phyloP scores from a whole-genome alignment of 2,888 invertebrate species.

The Marronus borbonicus region DNA sequence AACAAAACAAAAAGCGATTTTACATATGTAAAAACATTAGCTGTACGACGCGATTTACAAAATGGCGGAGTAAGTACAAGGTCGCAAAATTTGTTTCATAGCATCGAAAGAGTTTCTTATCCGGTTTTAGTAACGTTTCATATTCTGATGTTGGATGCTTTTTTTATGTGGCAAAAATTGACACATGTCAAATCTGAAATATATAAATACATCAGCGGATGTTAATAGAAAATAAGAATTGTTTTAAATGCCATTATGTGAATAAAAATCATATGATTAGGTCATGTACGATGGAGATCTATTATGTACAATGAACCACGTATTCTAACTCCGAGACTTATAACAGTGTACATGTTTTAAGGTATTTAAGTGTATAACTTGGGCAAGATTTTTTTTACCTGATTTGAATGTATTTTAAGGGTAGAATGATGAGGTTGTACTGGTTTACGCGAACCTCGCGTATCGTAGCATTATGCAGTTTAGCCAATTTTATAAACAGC shows the following conservation, averaged over 20 bases:
- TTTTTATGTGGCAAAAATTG: slow-evolving; percentile 22
- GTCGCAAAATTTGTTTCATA: too few species aligned
- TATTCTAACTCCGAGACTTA: background rate
- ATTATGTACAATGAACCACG: slow-evolving; percentile 17
- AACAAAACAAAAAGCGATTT: too few species aligned
- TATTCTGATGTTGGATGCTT: background rate
- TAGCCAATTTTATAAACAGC: slow-evolving; percentile 84
- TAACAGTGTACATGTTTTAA: slow-evolving; percentile 10
- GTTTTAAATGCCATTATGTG: slow-evolving; percentile 31
- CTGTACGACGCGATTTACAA: too few species aligned
- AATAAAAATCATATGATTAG: slow-evolving; percentile 19
- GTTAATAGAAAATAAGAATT: slow-evolving; percentile 8
- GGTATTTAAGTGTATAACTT: slow-evolving; percentile 1
- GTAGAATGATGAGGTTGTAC: slow-evolving; percentile 65
- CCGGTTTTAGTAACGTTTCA: background rate
- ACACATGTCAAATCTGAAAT: slow-evolving; percentile 26
- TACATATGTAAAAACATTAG: too few species aligned
- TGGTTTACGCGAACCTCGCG: slow-evolving; percentile 74
- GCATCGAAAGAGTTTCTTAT: too few species aligned
- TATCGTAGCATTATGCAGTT: slow-evolving; percentile 79
- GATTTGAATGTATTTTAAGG: slow-evolving; percentile 40
- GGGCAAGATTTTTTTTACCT: background rate
- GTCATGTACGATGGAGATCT: slow-evolving; percentile 13
- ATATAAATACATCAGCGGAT: background rate
- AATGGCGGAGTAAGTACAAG: too few species aligned